Evolutionary conservation across 2,888 invertebrate species (phyloP).

Genomic region (Machimus rusticus): DNA sequence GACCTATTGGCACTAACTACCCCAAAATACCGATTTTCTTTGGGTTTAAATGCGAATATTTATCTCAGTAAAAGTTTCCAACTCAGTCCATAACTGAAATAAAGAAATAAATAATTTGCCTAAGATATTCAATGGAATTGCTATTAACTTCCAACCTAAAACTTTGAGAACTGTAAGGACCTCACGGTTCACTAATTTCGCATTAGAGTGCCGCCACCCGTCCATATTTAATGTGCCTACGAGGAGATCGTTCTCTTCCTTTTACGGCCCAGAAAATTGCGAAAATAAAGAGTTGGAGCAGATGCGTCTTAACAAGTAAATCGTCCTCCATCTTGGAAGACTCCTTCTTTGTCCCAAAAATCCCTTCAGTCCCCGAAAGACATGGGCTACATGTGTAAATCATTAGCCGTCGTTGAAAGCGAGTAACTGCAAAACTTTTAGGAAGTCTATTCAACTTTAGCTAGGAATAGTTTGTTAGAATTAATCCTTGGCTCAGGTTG

Average conservation of each 20-base stretch:
- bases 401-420: neutral
- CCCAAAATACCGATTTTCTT: too few relatives aligned
- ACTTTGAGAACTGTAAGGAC: neutral
- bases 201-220: neutral
- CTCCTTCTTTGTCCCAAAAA: neutral
- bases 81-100: neutral
- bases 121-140: neutral
- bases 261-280: neutral
- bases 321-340: neutral
- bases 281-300: neutral
- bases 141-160: neutral
- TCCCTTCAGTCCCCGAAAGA: neutral
- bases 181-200: neutral
- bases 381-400: neutral
- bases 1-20: too few relatives aligned
- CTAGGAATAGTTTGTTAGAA: neutral
- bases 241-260: neutral
- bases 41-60: too few relatives aligned
- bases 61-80: neutral
- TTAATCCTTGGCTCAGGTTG: neutral
- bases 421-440: neutral
- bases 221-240: neutral
- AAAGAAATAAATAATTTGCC: neutral
- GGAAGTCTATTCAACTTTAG: neutral
- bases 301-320: neutral